Evolutionary conservation across 92 coral and sea anemone species (phyloP).

Genomic region (Chrysogorgia sp.): DNA sequence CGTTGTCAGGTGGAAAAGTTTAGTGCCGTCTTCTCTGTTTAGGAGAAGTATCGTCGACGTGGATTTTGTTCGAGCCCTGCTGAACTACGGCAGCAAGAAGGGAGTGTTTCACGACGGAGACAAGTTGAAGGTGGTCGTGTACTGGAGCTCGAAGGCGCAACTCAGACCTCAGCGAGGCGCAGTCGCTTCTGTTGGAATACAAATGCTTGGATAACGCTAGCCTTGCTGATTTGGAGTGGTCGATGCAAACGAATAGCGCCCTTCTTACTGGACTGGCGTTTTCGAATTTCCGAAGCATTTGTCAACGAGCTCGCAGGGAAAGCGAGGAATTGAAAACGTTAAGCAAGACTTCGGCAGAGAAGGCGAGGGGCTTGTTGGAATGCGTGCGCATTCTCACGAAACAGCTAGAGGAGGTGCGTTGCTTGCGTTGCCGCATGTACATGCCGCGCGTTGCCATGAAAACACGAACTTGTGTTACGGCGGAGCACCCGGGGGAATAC

Average conservation of each 20-base stretch:
- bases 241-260: conserved; percentile 70
- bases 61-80: conserved; percentile 71
- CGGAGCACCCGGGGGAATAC: conserved; percentile 88
- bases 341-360: conserved; percentile 72
- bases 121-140: conserved; percentile 72
- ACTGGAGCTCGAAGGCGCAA: conserved; percentile 86
- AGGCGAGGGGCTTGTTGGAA: conserved; percentile 74
- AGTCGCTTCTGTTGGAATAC: conserved; percentile 68
- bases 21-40: conserved; percentile 75
- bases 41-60: conserved; percentile 81
- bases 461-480: conserved; percentile 85
- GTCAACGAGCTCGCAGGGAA: conserved; percentile 77
- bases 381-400: conserved; percentile 90
- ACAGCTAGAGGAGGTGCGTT: conserved; percentile 95
- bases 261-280: conserved; percentile 68
- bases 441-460: conserved; percentile 93
- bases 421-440: conserved; percentile 80
- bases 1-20: conserved; percentile 85
- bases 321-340: conserved; percentile 68
- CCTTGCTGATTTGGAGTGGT: conserved; percentile 87
- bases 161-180: conserved; percentile 64
- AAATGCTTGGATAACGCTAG: conserved; percentile 80
- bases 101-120: conserved; percentile 80
- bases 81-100: conserved; percentile 84
- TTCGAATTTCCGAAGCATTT: conserved; percentile 70